These are phyloP conservation scores for Enteromius afrohamiltoni DNA, from an alignment of 2,797 vertebrate species.

Conservation along the genomic window DNA sequence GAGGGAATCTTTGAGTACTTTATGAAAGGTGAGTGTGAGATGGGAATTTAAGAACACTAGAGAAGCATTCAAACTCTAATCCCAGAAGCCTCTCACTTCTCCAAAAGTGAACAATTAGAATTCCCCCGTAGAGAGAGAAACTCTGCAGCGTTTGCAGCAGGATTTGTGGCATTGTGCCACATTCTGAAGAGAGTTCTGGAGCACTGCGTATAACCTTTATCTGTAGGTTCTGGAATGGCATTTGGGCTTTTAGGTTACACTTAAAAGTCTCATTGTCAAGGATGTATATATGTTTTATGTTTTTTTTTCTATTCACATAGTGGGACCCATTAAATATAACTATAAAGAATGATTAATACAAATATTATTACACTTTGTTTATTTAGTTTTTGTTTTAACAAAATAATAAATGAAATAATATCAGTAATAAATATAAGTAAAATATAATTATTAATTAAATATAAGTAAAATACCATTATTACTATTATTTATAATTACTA, in stretches of 20 bases:
- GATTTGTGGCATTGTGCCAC: constrained; percentile 26
- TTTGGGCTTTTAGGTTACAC: neutral
- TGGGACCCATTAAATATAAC: neutral
- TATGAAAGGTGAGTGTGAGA: constrained; percentile 6
- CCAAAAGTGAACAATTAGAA: constrained; percentile 33
- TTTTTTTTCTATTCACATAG: neutral
- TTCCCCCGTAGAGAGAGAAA: constrained; percentile 6
- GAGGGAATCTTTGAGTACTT: neutral
- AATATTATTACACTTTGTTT: neutral
- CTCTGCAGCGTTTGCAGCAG: constrained; percentile 15
- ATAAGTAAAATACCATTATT: no score
- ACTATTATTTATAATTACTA: no score
- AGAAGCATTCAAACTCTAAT: constrained; percentile 20
- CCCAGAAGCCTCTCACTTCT: constrained; percentile 17
- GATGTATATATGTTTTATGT: no score
- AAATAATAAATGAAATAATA: neutral
- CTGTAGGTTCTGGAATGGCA: neutral
- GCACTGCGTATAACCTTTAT: neutral
- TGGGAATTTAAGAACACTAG: neutral
- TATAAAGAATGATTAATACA: neutral
- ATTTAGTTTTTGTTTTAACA: neutral
- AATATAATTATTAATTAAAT: no score
- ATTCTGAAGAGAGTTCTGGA: constrained; percentile 9
- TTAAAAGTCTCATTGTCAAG: neutral
- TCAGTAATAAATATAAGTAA: neutral